A percentile compares a stretch with the other conserved stretches of the same genome.
Evolutionary conservation across 2,888 invertebrate genomes (phyloP).

Genomic region (Harpalus rufipes): DNA sequence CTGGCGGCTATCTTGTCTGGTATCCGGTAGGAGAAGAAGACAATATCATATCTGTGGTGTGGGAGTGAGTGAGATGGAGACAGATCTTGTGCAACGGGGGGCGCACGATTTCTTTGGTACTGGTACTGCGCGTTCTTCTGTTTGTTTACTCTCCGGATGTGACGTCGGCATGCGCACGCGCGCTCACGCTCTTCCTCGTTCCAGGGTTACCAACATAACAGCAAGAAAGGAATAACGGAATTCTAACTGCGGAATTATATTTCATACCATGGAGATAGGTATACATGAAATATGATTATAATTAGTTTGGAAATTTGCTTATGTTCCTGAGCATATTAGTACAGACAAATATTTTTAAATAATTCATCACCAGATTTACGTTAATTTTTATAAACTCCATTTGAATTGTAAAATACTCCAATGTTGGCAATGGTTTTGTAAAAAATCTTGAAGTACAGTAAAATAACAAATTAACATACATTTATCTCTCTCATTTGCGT

Average conservation of each 20-base stretch:
- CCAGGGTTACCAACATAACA: constrained; percentile 30
- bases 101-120: constrained; percentile 52
- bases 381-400: no score
- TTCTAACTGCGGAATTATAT: not conserved
- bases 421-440: no score
- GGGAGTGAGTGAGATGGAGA: constrained; percentile 8
- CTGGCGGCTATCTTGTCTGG: constrained; percentile 53
- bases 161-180: constrained; percentile 60
- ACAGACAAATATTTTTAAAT: no score
- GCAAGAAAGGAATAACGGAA: constrained; percentile 41
- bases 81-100: constrained; percentile 31
- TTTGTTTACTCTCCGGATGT: constrained; percentile 60
- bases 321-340: no score
- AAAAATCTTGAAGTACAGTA: no score
- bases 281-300: not conserved
- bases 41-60: not conserved
- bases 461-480: no score
- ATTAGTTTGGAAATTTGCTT: not conserved
- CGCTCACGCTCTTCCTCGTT: constrained; percentile 53
- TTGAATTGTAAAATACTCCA: no score
- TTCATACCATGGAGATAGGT: not conserved
- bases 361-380: no score
- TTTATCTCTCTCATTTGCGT: no score
- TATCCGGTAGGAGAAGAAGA: constrained; percentile 53
- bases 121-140: constrained; percentile 55